Conservation (phyloP, 2,888 invertebrate genomes). For the Phasia obesa region DNA sequence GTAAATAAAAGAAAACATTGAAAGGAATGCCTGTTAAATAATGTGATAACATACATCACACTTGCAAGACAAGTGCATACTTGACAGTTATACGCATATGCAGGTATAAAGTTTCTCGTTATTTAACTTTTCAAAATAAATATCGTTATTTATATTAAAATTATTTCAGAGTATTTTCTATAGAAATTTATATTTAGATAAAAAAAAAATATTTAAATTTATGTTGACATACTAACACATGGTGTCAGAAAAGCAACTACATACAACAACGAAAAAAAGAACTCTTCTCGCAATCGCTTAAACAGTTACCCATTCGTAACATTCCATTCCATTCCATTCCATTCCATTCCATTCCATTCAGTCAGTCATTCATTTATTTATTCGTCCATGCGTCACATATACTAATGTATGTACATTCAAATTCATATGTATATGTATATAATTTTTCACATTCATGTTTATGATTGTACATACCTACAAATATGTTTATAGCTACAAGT, state of each 20-base stretch:
- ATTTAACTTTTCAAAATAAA: background rate
- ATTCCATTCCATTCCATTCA: constrained; percentile 30
- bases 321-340: constrained; percentile 23
- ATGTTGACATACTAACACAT: background rate
- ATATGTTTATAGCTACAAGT: background rate
- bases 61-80: constrained; percentile 17
- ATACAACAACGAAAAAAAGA: background rate
- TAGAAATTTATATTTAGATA: background rate
- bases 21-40: background rate
- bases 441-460: background rate
- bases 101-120: background rate
- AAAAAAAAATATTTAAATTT: background rate
- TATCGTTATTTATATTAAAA: background rate
- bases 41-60: background rate
- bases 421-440: constrained; percentile 1
- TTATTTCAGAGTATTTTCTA: background rate
- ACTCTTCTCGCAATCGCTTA: constrained; percentile 30
- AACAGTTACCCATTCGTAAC: constrained; percentile 41
- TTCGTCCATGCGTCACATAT: background rate
- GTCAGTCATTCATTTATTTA: constrained; percentile 39
- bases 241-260: background rate
- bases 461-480: background rate
- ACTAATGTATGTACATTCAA: background rate
- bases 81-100: background rate
- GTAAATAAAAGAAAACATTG: background rate